Evolutionary conservation across 1,140 invertebrate species (phyloP).

Genomic region (Cylas formicarius): DNA sequence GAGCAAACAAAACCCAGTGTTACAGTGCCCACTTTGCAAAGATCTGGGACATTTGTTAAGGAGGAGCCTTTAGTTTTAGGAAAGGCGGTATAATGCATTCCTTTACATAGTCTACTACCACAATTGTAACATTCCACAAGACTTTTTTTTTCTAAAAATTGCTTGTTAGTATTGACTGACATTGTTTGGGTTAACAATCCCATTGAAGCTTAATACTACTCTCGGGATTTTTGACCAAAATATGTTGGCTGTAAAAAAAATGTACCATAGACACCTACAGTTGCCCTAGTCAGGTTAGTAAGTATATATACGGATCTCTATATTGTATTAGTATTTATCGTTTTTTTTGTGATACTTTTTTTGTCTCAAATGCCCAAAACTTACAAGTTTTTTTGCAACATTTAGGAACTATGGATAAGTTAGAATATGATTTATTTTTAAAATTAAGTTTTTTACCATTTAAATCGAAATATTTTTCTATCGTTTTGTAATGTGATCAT

Average conservation of each 20-base stretch:
- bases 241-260: not conserved
- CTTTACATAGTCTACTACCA: conserved; percentile 1
- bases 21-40: conserved; percentile 40
- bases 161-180: not conserved
- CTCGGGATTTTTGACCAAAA: conserved; percentile 2
- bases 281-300: too few relatives aligned
- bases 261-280: not conserved
- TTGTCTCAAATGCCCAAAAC: too few relatives aligned
- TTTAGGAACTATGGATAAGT: too few relatives aligned
- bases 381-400: too few relatives aligned
- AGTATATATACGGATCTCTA: too few relatives aligned
- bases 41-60: conserved; percentile 66
- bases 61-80: conserved; percentile 49
- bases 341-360: too few relatives aligned
- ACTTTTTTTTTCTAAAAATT: conserved; percentile 6
- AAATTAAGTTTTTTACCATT: too few relatives aligned
- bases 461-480: too few relatives aligned
- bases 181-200: conserved; percentile 7
- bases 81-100: conserved; percentile 26
- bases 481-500: too few relatives aligned
- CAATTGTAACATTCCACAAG: conserved; percentile 4
- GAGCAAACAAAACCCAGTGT: conserved; percentile 2
- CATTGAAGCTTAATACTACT: conserved; percentile 4
- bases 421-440: too few relatives aligned
- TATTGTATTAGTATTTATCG: too few relatives aligned